Base-by-base conservation (phyloP, 2,113 vertebrate species). In the Lepisosteus oculatus region DNA sequence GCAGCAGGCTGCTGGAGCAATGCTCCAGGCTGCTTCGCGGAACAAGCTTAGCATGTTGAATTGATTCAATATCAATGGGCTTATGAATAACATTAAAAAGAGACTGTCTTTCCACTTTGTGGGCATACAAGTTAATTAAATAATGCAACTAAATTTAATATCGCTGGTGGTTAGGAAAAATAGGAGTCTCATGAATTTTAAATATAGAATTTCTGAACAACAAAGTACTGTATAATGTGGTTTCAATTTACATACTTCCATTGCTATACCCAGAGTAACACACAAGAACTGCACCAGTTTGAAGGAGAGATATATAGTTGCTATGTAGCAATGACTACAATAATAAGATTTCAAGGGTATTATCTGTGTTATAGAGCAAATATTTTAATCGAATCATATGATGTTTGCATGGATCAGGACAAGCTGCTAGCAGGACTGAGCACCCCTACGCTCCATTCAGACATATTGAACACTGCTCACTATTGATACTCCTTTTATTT, bases 131-230 rank as follows among this genome's bases (percentile, higher is more conserved):
- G 12, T 66, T 66, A 47, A 66, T 66, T 66, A 66, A 66, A 66
- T 66, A 66, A 66, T 66, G 64, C n/a, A 66, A 66, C 42, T 13
- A 66, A 66, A 66, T 66, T 29, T 15, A 15, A 66, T 45, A 66
- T 43, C 45, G 64, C 64, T 66, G 64, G 45, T 66, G 64, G 64
- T 15, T 43, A 14, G 41, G 43, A 66, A 66, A 66, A 66, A 66
- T 12, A 66, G 45, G 64, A 66, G n/a, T 47, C 64, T 66, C 64
- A 66, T 66, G 64, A 66, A 66, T 66, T 66, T 66, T 45, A 66
- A 66, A 45, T 66, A 45, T 3, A 45, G 15, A 15, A 7, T 45
- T 45, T 14, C n/a, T 66, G 64, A 66, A 44, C 14, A 44, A 11
- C 8, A 44, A 15, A 66, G 64, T 44, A 66, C 45, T 12, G 43